Evolutionary conservation across 2,888 invertebrate genomes (phyloP).

Genomic region (Drosophila mimetica): DNA sequence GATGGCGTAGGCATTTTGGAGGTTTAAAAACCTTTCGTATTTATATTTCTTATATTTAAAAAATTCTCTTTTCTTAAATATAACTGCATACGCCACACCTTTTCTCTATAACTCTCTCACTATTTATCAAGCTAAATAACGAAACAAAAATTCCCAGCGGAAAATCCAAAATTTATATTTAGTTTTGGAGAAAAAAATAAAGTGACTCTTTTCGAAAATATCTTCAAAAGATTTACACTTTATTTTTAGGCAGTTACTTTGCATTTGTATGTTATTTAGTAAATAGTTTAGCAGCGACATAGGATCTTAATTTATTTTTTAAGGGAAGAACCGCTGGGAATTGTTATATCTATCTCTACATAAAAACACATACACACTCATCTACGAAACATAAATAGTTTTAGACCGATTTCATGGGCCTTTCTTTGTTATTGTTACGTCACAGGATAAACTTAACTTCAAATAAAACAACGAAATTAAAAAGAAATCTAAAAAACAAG

Average conservation of each 20-base stretch:
- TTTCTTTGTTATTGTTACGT: slow-evolving; percentile 29
- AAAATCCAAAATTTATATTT: neutral
- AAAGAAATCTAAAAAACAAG: neutral
- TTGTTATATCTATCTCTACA: slow-evolving; percentile 27
- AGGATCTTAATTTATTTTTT: neutral
- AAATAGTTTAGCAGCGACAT: neutral
- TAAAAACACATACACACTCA: slow-evolving; percentile 20
- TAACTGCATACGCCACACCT: neutral
- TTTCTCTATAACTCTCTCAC: slow-evolving; percentile 28
- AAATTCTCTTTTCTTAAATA: neutral
- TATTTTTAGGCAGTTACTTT: neutral
- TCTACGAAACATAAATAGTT: neutral
- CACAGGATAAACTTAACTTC: slow-evolving; percentile 6
- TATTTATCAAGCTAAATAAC: slow-evolving; percentile 28
- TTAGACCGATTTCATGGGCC: slow-evolving; percentile 17
- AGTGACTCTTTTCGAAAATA: neutral
- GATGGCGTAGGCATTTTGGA: neutral
- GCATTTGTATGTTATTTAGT: neutral
- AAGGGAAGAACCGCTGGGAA: neutral
- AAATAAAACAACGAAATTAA: slow-evolving; percentile 20
- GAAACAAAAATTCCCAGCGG: slow-evolving; percentile 21
- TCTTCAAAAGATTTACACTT: neutral
- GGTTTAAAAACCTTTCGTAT: neutral
- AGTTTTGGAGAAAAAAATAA: neutral
- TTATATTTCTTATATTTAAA: neutral